Evolutionary conservation across 2,797 vertebrate genomes (phyloP).

Genomic region (Scyliorhinus canicula): DNA sequence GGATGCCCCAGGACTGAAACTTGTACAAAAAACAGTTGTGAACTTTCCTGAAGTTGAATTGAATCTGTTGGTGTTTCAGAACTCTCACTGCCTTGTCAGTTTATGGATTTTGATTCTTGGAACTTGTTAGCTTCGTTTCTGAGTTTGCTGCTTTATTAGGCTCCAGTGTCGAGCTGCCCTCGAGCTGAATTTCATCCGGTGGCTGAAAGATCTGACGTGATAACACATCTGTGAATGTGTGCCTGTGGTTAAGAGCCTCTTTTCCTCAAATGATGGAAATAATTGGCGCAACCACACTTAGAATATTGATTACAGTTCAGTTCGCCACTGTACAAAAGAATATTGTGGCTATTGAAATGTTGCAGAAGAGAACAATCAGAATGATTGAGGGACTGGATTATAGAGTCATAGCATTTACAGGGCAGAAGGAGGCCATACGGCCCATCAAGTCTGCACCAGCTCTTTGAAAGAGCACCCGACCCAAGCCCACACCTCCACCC

Average conservation of each 20-base stretch:
- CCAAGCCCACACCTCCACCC: no score
- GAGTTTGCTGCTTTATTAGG: neutral
- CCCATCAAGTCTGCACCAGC: no score
- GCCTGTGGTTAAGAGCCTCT: neutral
- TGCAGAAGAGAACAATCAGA: neutral
- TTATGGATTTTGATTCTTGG: neutral
- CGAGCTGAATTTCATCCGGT: neutral
- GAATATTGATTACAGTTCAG: neutral
- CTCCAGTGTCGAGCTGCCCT: neutral
- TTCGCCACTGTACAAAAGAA: neutral
- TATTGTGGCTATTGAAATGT: neutral
- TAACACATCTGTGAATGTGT: neutral
- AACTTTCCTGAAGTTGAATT: neutral
- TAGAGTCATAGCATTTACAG: no score
- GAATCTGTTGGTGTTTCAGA: neutral
- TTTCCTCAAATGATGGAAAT: neutral
- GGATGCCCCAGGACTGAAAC: neutral
- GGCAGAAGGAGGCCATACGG: no score
- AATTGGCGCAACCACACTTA: neutral
- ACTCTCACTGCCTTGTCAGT: neutral
- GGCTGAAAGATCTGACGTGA: neutral
- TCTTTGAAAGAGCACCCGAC: no score
- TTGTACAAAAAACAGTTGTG: neutral
- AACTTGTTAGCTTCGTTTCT: neutral
- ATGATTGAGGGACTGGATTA: neutral